Evolutionary conservation across 2,888 invertebrate species (phyloP).

Genomic region (Doris montereyensis): DNA sequence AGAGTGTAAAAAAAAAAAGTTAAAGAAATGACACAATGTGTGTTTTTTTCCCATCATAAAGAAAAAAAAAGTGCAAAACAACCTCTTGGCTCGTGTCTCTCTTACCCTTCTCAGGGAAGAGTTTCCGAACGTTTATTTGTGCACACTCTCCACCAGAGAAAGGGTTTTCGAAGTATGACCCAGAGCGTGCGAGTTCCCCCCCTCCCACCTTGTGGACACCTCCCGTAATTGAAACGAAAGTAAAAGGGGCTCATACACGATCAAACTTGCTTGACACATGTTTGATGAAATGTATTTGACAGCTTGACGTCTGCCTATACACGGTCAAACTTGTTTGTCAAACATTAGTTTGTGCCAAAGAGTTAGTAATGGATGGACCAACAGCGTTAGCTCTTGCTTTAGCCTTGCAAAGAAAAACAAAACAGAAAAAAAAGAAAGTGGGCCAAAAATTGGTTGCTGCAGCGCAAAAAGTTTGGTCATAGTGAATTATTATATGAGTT

Average conservation of each 20-base stretch:
- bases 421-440: not conserved
- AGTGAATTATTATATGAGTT: not conserved
- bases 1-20: too few species aligned
- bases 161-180: too few species aligned
- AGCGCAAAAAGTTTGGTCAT: not conserved
- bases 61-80: too few species aligned
- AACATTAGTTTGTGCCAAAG: not conserved
- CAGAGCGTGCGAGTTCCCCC: too few species aligned
- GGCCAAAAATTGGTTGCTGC: not conserved
- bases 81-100: too few species aligned
- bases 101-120: too few species aligned
- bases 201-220: too few species aligned
- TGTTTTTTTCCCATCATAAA: too few species aligned
- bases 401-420: not conserved
- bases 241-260: not conserved
- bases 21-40: too few species aligned
- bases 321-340: not conserved
- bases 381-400: not conserved
- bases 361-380: not conserved
- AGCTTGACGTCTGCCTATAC: conserved; percentile 22
- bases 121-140: too few species aligned
- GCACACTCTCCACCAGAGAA: too few species aligned
- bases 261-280: conserved; percentile 11
- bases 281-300: conserved; percentile 8
- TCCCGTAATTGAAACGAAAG: too few species aligned